These are phyloP conservation scores for Trissoscelio sp. DNA, from an alignment of 2,888 invertebrate species.

Conservation along the genomic window DNA sequence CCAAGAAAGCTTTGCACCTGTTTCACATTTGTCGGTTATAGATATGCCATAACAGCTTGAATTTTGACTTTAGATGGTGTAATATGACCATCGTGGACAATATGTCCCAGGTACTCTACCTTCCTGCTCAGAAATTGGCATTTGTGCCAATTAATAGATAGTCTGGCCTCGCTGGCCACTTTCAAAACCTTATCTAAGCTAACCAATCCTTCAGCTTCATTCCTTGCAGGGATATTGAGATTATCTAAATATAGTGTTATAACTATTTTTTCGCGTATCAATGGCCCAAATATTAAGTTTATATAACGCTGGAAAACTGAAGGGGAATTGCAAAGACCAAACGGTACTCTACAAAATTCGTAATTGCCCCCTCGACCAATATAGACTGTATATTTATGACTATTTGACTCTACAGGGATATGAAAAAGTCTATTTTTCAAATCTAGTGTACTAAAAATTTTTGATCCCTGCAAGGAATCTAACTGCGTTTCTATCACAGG, in stretches of 20 bases:
- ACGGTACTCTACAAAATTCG: constrained; percentile 56
- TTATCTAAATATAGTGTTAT: constrained; percentile 58
- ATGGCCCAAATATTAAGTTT: constrained; percentile 42
- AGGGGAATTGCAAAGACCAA: constrained; percentile 64
- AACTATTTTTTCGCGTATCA: constrained; percentile 41
- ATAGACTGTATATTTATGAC: constrained; percentile 66
- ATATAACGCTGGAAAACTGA: constrained; percentile 59
- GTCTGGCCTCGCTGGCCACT: background rate
- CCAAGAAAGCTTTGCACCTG: constrained; percentile 2
- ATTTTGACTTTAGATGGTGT: background rate
- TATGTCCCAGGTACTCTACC: background rate
- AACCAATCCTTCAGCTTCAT: background rate
- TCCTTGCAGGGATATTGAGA: constrained; percentile 47
- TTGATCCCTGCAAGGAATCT: constrained; percentile 55
- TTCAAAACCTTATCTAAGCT: background rate
- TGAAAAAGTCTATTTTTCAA: background rate
- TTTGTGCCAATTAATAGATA: background rate
- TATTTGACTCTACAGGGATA: constrained; percentile 11
- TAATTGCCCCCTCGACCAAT: constrained; percentile 47
- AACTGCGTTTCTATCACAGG: constrained; percentile 67
- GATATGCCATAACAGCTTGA: background rate
- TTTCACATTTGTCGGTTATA: background rate
- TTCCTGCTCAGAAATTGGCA: constrained; percentile 4
- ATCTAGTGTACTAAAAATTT: constrained; percentile 48
- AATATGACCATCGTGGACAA: background rate